These are phyloP conservation scores for Ooceraea biroi DNA, from an alignment of 1,140 invertebrate species.

Conservation along the genomic window DNA sequence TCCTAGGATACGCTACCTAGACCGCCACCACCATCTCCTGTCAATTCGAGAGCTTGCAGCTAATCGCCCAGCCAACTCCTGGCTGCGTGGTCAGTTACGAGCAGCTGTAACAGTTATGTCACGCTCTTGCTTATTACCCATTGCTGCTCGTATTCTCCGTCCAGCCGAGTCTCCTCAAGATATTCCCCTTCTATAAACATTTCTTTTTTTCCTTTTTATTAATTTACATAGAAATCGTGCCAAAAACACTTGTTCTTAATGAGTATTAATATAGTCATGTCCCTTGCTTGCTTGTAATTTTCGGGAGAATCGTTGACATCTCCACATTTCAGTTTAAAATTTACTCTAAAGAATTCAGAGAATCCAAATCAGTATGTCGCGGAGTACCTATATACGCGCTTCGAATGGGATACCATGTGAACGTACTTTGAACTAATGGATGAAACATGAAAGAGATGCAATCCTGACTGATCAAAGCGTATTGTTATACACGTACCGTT, in stretches of 20 bases:
- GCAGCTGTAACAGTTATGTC: neutral
- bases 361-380: too few relatives aligned
- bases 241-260: neutral
- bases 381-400: too few relatives aligned
- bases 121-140: neutral
- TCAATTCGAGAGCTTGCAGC: conserved; percentile 60
- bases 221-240: neutral
- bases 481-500: too few relatives aligned
- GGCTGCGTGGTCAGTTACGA: conserved; percentile 29
- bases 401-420: too few relatives aligned
- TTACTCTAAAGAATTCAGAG: too few relatives aligned
- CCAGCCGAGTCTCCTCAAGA: neutral
- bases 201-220: neutral
- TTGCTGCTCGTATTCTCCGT: neutral
- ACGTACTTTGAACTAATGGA: too few relatives aligned
- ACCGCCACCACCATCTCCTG: conserved; percentile 55
- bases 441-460: too few relatives aligned
- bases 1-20: conserved; percentile 15
- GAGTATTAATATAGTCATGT: neutral
- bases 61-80: conserved; percentile 40
- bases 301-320: too few relatives aligned
- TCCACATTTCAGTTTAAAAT: too few relatives aligned
- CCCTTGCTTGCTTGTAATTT: too few relatives aligned
- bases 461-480: too few relatives aligned
- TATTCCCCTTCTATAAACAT: too few relatives aligned